These are phyloP conservation scores for Otus sunia DNA, from an alignment of 2,113 vertebrate species.

Conservation along the genomic window DNA sequence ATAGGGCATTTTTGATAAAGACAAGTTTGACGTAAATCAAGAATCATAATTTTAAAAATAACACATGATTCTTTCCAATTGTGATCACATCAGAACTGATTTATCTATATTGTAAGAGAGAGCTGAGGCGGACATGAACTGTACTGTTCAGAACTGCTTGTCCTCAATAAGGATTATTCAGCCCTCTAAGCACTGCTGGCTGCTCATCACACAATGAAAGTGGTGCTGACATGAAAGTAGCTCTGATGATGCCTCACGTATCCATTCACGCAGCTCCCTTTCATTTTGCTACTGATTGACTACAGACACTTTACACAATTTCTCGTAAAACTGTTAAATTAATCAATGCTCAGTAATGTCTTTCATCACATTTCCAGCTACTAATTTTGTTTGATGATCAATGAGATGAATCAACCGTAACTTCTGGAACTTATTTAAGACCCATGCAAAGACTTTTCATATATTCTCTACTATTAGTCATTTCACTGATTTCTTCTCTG, in stretches of 20 bases:
- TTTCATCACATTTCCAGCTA: background rate
- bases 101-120: background rate
- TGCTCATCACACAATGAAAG: background rate
- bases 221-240: background rate
- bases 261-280: background rate
- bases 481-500: background rate
- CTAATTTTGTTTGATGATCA: conserved; percentile 21
- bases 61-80: background rate
- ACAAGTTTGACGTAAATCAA: background rate
- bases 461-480: background rate
- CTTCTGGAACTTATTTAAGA: background rate
- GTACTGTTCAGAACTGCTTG: background rate
- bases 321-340: background rate
- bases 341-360: background rate
- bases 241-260: background rate
- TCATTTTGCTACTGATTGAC: conserved; percentile 17
- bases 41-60: background rate
- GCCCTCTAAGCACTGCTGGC: background rate
- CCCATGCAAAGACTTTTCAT: background rate
- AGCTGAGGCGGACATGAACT: background rate
- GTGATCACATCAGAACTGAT: background rate
- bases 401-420: background rate
- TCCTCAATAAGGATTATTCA: background rate
- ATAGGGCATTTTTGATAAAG: background rate
- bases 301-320: background rate